Conservation (phyloP, 2,113 vertebrate species). For the Canis aureus region DNA sequence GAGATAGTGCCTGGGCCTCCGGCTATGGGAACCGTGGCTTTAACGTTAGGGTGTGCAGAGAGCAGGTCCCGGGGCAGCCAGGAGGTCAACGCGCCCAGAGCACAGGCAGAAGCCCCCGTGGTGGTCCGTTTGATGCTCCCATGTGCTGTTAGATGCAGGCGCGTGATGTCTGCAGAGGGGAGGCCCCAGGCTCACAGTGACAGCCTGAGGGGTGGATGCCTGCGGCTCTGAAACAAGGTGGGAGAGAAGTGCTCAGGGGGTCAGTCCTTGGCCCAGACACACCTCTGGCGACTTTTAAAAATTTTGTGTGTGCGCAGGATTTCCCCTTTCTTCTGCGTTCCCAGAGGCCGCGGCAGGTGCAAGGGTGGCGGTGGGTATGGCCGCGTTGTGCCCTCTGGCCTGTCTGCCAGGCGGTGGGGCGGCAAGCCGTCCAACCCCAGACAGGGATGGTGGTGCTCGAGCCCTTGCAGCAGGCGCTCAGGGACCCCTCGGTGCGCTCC, state of each 20-base stretch:
- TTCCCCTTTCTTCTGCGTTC: neutral
- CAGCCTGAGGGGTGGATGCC: too few species aligned
- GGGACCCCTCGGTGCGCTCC: too few species aligned
- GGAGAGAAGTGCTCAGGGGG: fast-evolving
- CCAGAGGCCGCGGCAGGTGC: neutral
- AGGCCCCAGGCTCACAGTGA: too few species aligned
- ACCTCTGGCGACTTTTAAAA: fast-evolving
- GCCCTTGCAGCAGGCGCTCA: too few species aligned
- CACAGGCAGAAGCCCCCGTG: fast-evolving
- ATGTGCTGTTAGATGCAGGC: too few species aligned
- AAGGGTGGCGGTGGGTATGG: neutral
- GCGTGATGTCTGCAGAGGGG: too few species aligned
- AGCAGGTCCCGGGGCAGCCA: neutral
- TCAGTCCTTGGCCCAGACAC: too few species aligned
- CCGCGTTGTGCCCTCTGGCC: neutral
- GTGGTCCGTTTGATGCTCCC: neutral
- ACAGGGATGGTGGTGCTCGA: too few species aligned
- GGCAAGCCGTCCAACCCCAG: fast-evolving
- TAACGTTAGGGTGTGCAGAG: fast-evolving
- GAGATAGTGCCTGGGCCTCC: too few species aligned
- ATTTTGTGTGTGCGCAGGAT: too few species aligned
- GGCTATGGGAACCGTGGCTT: neutral
- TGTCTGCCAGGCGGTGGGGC: neutral
- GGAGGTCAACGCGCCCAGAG: fast-evolving
- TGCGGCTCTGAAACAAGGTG: too few species aligned